Percentiles rank a stretch among this genome's conserved stretches.
phyloP scores from a whole-genome alignment of 1,140 invertebrate species.

The Colletes latitarsis region DNA sequence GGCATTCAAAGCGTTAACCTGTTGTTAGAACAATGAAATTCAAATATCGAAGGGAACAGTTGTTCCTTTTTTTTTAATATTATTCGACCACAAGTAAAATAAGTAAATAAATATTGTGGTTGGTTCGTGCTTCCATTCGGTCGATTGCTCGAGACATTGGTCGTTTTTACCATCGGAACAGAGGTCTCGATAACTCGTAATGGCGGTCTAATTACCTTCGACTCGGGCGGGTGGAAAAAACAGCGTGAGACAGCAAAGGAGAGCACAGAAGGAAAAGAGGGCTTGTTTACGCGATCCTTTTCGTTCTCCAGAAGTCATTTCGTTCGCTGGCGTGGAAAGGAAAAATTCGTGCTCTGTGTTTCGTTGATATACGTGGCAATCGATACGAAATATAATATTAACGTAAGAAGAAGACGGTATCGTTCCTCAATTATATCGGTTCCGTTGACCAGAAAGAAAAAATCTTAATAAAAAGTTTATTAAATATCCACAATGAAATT shows the following conservation, averaged over 20 bases:
- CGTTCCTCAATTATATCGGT: no score
- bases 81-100: no score
- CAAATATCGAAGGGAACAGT: no score
- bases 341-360: not conserved
- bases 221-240: conserved; percentile 2
- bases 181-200: conserved; percentile 17
- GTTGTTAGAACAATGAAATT: no score
- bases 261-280: not conserved
- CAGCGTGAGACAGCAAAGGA: not conserved
- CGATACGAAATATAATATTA: not conserved
- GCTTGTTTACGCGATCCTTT: not conserved
- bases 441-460: not conserved
- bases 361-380: not conserved
- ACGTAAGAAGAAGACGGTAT: no score
- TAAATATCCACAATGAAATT: no score
- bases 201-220: conserved; percentile 41
- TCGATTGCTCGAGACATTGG: not conserved
- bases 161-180: conserved; percentile 3
- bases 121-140: no score
- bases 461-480: not conserved
- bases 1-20: no score
- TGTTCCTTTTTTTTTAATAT: no score
- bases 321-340: not conserved
- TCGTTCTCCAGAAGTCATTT: not conserved
- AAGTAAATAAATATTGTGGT: no score